A percentile compares a stretch with the other conserved stretches of the same genome.
These are phyloP conservation scores for Xyliphius kryptos DNA, from an alignment of 2,113 vertebrate species.

Conservation along the genomic window DNA sequence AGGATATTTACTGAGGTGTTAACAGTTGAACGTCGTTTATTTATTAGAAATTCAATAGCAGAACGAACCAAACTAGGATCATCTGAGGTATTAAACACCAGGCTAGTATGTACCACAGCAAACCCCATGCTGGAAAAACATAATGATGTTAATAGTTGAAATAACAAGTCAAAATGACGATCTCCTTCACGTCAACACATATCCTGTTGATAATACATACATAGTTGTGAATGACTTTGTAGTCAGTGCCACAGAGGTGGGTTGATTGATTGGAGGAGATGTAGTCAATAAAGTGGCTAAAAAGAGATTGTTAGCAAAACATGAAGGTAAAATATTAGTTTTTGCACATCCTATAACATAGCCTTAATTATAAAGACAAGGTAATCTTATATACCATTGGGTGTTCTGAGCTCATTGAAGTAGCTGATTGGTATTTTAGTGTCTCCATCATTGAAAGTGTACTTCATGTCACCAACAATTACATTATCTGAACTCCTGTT, in stretches of 20 bases:
- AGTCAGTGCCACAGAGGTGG: no score
- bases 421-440: neutral
- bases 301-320: no score
- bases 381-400: neutral
- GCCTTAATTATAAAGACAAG: no score
- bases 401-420: neutral
- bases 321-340: neutral
- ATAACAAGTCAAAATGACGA: neutral
- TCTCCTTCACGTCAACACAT: neutral
- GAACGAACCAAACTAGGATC: no score
- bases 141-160: neutral
- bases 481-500: neutral
- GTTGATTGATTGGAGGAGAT: no score
- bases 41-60: no score
- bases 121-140: neutral
- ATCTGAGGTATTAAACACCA: constrained; percentile 4
- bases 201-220: no score
- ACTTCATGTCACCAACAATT: constrained; percentile 8
- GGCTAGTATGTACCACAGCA: neutral
- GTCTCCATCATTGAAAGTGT: neutral
- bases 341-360: neutral
- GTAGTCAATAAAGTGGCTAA: no score
- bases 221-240: no score
- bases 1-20: no score
- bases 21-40: no score